Evolutionary conservation across 1,140 invertebrate genomes (phyloP), one percentile per base, ranked within the genome.

Genomic region (Penaeus chinensis): DNA sequence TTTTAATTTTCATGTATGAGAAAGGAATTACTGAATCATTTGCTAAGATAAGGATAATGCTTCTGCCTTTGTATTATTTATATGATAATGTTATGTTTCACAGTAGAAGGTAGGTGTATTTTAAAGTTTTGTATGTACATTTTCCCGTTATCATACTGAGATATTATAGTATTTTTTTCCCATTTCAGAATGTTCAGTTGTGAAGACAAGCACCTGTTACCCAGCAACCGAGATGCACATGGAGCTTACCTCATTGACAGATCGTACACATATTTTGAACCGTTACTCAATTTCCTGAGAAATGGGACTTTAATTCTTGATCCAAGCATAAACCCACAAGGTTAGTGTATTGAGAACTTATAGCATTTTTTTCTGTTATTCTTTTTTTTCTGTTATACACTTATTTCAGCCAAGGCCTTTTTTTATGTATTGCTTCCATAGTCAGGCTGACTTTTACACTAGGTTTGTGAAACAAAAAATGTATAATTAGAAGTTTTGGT

Each of bases 231-330:
- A 84, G 96, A 97, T 91, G 92, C 93, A 37, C 94, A 93, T 90
- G 96, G 98, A 27, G 98, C 98, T 0, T 99, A 96, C 92, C 93
- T 99, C 80, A 98, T 99, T 79, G 99, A 99, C 91, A 94, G 99
- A 88, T 98, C 97, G 92, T 96, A 98, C 0, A 95, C 95, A n/a
- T 99, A 99, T 92, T 99, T 99, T 94, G 97, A 98, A 91, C 97
- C 98, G n/a, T 95, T 99, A 66, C 93, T 99, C 63, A 99, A 99
- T 93, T 99, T 99, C 93, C 93, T 99, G 78, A 94, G 99, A 85
- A 98, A 98, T 93, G 98, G 98, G 3, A 95, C 98, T 92, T 93
- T 99, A 19, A 96, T 99, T 89, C 94, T 99, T 77, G 96, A 99
- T 93, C 95, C 94, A 81, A 94, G 97, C 93, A 93, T 99, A 22